Evolutionary conservation across 92 coral and sea anemone genomes (phyloP).

Genomic region (Diadumene lineata): DNA sequence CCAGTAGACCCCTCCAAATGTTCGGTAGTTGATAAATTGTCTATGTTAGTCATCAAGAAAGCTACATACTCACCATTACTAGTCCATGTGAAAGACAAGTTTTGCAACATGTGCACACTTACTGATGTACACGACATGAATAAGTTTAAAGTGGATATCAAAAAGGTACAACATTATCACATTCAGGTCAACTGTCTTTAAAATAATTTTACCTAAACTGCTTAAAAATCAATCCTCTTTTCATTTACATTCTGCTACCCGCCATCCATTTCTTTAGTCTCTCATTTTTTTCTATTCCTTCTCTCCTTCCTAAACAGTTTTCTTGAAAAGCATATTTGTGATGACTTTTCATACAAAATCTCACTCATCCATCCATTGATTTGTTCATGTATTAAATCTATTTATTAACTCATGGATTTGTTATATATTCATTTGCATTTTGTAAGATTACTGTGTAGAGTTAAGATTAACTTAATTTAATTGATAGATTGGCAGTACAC

Average conservation of each 20-base stretch:
- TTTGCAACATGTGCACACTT: constrained; percentile 74
- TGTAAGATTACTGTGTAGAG: too few relatives aligned
- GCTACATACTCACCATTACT: constrained; percentile 83
- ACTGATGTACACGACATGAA: constrained; percentile 55
- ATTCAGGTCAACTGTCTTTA: too few relatives aligned
- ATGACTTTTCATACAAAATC: too few relatives aligned
- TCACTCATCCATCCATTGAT: too few relatives aligned
- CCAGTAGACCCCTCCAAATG: constrained; percentile 79
- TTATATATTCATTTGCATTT: too few relatives aligned
- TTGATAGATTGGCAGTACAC: constrained; percentile 75
- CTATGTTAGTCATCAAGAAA: constrained; percentile 65
- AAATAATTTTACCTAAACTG: too few relatives aligned
- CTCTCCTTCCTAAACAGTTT: not conserved
- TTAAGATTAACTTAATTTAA: too few relatives aligned
- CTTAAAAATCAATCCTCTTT: too few relatives aligned
- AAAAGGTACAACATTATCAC: constrained; percentile 47
- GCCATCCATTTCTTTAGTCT: not conserved
- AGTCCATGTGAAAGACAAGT: constrained; percentile 90
- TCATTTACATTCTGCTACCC: too few relatives aligned
- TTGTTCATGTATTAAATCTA: too few relatives aligned
- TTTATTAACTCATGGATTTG: too few relatives aligned
- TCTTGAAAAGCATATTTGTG: too few relatives aligned
- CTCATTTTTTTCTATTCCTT: not conserved
- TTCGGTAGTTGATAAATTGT: constrained; percentile 68
- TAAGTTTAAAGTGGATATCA: constrained; percentile 63